Evolutionary conservation across 2,797 vertebrate species (phyloP).

Genomic region (Oreochromis grahami): DNA sequence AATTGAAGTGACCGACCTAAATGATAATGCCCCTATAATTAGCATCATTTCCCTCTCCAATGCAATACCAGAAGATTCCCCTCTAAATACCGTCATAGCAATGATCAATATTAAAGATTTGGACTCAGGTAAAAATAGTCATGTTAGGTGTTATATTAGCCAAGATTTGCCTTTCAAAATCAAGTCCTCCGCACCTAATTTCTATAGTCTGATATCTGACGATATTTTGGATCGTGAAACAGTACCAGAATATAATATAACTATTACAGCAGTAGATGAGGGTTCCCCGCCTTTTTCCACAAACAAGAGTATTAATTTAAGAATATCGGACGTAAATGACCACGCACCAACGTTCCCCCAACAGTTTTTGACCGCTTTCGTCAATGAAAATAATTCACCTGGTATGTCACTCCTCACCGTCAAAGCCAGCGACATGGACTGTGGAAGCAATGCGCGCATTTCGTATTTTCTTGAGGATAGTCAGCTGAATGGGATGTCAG

Average conservation of each 20-base stretch:
- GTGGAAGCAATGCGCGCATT: constrained; percentile 69
- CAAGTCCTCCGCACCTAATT: constrained; percentile 61
- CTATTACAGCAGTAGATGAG: constrained; percentile 66
- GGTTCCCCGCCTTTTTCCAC: constrained; percentile 61
- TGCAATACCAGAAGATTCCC: constrained; percentile 66
- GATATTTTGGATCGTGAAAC: constrained; percentile 69
- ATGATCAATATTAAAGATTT: constrained; percentile 76
- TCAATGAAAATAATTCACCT: constrained; percentile 73
- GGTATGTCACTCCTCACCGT: constrained; percentile 60
- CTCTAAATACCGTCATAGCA: constrained; percentile 64
- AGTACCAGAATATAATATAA: constrained; percentile 68
- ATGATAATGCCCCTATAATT: constrained; percentile 77
- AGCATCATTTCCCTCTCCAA: constrained; percentile 72
- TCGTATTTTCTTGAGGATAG: constrained; percentile 72
- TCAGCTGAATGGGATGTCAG: constrained; percentile 59
- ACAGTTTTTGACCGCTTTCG: constrained; percentile 44
- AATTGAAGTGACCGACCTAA: constrained; percentile 69
- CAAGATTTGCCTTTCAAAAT: constrained; percentile 69
- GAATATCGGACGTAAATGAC: constrained; percentile 74
- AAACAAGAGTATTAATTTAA: constrained; percentile 62
- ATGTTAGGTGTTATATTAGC: constrained; percentile 62
- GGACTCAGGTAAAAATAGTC: constrained; percentile 72
- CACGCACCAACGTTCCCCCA: constrained; percentile 65
- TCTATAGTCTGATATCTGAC: constrained; percentile 70
- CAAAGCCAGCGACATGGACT: constrained; percentile 69